phyloP scores from a whole-genome alignment of 2,113 vertebrate genomes.

The Ptyas mucosa region DNA sequence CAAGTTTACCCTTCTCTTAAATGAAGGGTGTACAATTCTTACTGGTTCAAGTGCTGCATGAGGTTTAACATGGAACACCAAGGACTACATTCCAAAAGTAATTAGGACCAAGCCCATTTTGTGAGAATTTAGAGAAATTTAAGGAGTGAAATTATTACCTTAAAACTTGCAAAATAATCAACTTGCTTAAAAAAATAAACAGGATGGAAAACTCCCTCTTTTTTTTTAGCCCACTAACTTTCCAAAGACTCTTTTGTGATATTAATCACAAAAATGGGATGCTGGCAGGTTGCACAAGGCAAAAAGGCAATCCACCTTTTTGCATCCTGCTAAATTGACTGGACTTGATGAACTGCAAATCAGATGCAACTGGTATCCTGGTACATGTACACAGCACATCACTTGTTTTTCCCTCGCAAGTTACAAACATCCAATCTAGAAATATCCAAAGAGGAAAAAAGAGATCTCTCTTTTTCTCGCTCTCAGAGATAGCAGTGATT shows the following conservation, averaged over 20 bases:
- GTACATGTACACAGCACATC: background rate
- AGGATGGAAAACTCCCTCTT: background rate
- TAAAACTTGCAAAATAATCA: background rate
- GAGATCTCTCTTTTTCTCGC: background rate
- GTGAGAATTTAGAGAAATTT: background rate
- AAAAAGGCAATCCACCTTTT: too few relatives aligned
- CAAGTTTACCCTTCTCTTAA: background rate
- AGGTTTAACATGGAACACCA: background rate
- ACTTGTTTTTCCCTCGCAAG: background rate
- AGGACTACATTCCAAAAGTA: background rate
- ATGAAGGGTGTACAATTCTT: background rate
- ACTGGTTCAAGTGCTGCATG: background rate
- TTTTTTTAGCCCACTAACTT: background rate
- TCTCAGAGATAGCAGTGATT: background rate
- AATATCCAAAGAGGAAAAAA: background rate
- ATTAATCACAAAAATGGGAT: background rate
- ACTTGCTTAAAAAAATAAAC: background rate
- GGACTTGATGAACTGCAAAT: background rate
- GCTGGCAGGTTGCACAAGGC: background rate
- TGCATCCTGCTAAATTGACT: background rate
- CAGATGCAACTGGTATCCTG: background rate
- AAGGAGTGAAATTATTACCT: background rate
- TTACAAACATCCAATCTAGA: background rate
- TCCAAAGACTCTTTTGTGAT: background rate
- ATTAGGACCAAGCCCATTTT: background rate